Evolutionary conservation across 2,888 invertebrate genomes (phyloP).

Genomic region (Aradus depressus): DNA sequence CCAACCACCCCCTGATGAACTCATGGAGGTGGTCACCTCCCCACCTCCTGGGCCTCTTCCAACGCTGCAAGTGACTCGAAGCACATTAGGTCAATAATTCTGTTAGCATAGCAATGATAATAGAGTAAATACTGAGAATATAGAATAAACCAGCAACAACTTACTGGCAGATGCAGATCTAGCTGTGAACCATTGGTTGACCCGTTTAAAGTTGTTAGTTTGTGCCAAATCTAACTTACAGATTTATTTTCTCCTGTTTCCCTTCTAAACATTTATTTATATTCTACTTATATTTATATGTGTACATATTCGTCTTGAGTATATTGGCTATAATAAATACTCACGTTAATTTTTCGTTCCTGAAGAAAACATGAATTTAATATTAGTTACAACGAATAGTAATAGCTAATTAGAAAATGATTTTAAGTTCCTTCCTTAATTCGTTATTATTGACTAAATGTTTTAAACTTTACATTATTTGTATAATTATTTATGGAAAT

Average conservation of each 20-base stretch:
- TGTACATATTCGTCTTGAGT: neutral
- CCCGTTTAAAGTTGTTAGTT: slow-evolving; percentile 17
- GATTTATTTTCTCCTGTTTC: neutral
- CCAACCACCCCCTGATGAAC: slow-evolving; percentile 17
- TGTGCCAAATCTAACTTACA: neutral
- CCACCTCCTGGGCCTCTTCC: slow-evolving; percentile 4
- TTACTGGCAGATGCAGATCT: slow-evolving; percentile 26
- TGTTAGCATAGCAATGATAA: neutral
- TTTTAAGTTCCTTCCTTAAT: too few relatives aligned
- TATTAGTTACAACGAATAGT: too few relatives aligned
- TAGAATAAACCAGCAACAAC: neutral
- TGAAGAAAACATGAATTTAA: too few relatives aligned
- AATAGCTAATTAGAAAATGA: too few relatives aligned
- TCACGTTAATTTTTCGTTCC: too few relatives aligned
- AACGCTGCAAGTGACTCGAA: neutral
- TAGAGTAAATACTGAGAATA: too few relatives aligned
- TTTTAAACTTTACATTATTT: too few relatives aligned
- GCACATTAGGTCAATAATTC: neutral
- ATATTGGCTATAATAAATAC: too few relatives aligned
- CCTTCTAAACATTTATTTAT: neutral
- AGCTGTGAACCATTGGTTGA: slow-evolving; percentile 23
- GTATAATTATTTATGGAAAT: too few relatives aligned
- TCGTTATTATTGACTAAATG: too few relatives aligned
- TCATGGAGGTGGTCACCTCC: slow-evolving; percentile 24
- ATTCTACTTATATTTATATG: neutral